Conservation (phyloP, 2,113 vertebrate species). For the Oryzias curvinotus region DNA sequence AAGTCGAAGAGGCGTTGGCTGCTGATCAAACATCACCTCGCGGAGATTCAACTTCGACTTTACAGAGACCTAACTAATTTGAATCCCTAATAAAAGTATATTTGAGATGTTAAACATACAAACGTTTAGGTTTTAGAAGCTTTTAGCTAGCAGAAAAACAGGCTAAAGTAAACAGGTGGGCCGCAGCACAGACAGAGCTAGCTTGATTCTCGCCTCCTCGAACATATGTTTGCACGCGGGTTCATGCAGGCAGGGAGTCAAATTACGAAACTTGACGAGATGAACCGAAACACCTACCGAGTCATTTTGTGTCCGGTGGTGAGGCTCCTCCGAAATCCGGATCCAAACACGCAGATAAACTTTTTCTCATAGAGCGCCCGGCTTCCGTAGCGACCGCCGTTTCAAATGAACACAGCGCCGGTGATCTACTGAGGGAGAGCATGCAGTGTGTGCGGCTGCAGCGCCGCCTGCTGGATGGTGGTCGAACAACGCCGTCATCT, state of each 20-base stretch:
- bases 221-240: conserved; percentile 39
- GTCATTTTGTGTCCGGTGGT: conserved; percentile 39
- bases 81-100: no score
- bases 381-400: conserved; percentile 35
- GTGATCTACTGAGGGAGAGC: conserved; percentile 34
- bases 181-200: no score
- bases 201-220: background rate
- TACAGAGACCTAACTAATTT: no score
- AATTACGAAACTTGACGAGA: background rate
- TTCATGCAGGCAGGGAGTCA: no score
- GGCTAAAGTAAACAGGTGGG: no score
- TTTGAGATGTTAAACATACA: no score
- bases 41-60: no score
- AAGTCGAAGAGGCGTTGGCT: no score
- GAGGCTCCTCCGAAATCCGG: background rate
- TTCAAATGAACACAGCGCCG: conserved; percentile 78
- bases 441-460: conserved; percentile 18
- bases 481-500: no score
- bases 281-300: conserved; percentile 52
- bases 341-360: conserved; percentile 25
- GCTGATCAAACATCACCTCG: no score
- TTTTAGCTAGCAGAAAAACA: no score
- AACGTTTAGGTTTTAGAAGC: no score
- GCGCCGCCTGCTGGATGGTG: conserved; percentile 58
- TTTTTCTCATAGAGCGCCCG: conserved; percentile 9